Evolutionary conservation across 2,888 invertebrate species (phyloP).

Genomic region (Sclerodermus sp.): DNA sequence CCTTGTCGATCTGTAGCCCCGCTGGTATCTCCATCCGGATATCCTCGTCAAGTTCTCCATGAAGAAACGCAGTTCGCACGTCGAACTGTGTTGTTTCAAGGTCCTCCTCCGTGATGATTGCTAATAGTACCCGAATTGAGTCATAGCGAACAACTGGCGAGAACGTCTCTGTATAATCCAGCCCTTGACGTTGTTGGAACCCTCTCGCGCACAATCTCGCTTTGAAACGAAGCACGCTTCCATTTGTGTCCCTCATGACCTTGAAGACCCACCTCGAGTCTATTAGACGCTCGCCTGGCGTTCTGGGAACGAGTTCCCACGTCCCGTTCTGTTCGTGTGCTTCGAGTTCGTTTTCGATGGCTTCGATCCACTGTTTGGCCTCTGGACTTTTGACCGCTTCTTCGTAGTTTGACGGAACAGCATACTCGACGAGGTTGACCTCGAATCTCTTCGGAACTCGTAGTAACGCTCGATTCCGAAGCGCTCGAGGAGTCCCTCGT

Average conservation of each 20-base stretch:
- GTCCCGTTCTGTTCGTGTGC: slow-evolving; percentile 2
- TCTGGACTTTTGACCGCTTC: slow-evolving; percentile 1
- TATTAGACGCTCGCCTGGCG: neutral
- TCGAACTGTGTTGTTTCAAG: slow-evolving; percentile 9
- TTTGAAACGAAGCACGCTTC: neutral
- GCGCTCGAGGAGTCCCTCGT: neutral
- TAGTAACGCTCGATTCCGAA: neutral
- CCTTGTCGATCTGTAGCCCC: neutral
- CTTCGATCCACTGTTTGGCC: neutral
- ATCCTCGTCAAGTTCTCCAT: slow-evolving; percentile 3
- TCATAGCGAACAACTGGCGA: slow-evolving; percentile 6
- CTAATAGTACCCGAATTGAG: slow-evolving; percentile 6
- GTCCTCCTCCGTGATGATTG: slow-evolving; percentile 4
- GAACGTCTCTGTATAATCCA: slow-evolving; percentile 6
- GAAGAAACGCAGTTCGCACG: slow-evolving; percentile 7
- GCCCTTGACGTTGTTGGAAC: neutral
- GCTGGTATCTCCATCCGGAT: slow-evolving; percentile 8
- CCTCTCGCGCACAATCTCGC: slow-evolving; percentile 6
- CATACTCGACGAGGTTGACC: neutral
- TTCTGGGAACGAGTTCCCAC: neutral
- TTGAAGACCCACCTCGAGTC: slow-evolving; percentile 6
- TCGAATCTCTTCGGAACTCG: neutral
- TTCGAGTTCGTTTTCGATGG: neutral
- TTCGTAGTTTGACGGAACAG: neutral
- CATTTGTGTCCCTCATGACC: neutral